These are phyloP conservation scores for Lithobates pipiens DNA, from an alignment of 2,797 vertebrate species.

Conservation along the genomic window DNA sequence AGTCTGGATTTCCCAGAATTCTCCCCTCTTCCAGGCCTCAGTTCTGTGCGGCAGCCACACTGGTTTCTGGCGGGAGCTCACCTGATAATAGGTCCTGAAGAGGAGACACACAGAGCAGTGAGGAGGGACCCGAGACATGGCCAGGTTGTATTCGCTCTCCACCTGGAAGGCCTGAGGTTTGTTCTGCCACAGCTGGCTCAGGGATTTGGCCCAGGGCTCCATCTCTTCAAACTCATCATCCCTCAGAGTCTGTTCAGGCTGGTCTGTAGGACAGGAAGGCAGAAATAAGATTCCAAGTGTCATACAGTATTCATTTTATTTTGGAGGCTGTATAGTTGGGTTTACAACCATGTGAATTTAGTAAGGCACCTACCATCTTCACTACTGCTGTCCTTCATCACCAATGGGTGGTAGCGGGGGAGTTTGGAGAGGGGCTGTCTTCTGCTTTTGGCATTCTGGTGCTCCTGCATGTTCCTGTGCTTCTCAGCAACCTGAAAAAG, in stretches of 20 bases:
- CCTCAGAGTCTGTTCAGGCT: conserved; percentile 78
- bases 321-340: too few relatives aligned
- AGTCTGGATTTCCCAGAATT: too few relatives aligned
- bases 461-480: conserved; percentile 80
- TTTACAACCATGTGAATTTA: too few relatives aligned
- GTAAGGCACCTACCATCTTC: conserved; percentile 84
- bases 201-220: conserved; percentile 90
- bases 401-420: conserved; percentile 88
- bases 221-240: conserved; percentile 84
- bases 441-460: conserved; percentile 85
- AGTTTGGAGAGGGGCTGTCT: conserved; percentile 87
- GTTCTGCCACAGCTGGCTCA: conserved; percentile 92
- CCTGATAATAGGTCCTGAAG: conserved; percentile 87
- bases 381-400: conserved; percentile 85
- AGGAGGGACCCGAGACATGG: conserved; percentile 85
- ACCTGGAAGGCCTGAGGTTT: conserved; percentile 84
- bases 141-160: conserved; percentile 89
- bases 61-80: conserved; percentile 64
- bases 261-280: conserved; percentile 71
- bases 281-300: neutral
- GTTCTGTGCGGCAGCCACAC: too few relatives aligned
- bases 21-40: too few relatives aligned
- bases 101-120: conserved; percentile 94
- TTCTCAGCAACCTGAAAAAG: conserved; percentile 77
- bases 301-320: too few relatives aligned